Evolutionary conservation across 2,888 invertebrate species (phyloP).

Genomic region (Himalopsyche anomala): DNA sequence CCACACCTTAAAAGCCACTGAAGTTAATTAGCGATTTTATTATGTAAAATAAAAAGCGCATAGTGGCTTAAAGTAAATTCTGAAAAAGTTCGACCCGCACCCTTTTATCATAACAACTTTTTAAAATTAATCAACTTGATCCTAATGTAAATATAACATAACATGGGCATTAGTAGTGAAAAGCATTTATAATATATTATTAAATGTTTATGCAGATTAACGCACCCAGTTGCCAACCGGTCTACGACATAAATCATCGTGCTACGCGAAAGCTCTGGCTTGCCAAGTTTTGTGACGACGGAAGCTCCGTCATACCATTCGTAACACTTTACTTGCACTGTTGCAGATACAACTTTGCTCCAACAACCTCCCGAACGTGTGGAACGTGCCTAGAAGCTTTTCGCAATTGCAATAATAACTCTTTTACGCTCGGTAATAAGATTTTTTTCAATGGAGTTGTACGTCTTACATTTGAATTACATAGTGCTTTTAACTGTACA

Average conservation of each 20-base stretch:
- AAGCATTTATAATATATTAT: conserved; percentile 5
- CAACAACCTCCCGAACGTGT: neutral
- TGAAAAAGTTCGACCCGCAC: too few species aligned
- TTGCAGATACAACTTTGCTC: conserved; percentile 21
- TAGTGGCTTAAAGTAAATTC: too few species aligned
- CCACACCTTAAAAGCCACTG: too few species aligned
- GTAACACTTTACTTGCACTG: conserved; percentile 28
- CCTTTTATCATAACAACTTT: too few species aligned
- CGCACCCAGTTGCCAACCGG: conserved; percentile 43
- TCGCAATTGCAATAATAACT: neutral
- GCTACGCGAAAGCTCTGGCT: conserved; percentile 19
- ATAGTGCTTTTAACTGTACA: too few species aligned
- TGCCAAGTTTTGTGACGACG: conserved; percentile 50
- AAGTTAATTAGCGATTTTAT: too few species aligned
- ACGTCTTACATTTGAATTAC: neutral
- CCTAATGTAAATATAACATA: too few species aligned
- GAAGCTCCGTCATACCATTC: conserved; percentile 18
- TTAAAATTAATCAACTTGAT: too few species aligned
- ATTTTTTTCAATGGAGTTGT: neutral
- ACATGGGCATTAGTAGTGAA: too few species aligned
- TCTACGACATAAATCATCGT: conserved; percentile 41
- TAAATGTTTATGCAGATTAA: conserved; percentile 47
- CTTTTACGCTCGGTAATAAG: neutral
- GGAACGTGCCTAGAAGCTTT: conserved; percentile 11
- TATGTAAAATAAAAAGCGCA: too few species aligned